A percentile compares a stretch with the other conserved stretches of the same genome.
Conservation (phyloP, 1,140 invertebrate genomes). For the Drosophila seguyi region DNA sequence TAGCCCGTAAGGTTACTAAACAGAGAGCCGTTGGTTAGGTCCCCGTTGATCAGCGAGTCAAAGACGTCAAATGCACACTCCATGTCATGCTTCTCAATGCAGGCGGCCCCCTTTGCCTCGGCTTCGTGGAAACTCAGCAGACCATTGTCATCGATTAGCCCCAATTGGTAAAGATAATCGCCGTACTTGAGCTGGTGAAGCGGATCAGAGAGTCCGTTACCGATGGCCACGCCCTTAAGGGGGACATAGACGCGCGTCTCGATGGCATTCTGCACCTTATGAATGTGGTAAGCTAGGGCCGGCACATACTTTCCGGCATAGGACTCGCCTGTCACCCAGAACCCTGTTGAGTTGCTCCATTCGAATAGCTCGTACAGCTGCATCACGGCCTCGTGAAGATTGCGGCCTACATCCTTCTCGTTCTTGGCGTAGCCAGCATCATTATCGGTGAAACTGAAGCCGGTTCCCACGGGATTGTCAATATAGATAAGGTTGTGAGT, state of each 20-base stretch:
- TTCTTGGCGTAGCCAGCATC: constrained; percentile 88
- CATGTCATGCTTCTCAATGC: constrained; percentile 88
- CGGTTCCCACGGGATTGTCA: constrained; percentile 94
- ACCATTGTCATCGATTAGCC: constrained; percentile 90
- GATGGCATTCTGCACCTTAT: constrained; percentile 86
- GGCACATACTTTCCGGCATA: constrained; percentile 95
- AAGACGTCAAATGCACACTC: constrained; percentile 89
- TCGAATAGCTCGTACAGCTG: constrained; percentile 92
- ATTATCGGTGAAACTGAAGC: constrained; percentile 90
- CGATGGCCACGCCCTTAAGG: constrained; percentile 92
- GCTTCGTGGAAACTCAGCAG: constrained; percentile 87
- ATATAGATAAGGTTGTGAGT: constrained; percentile 92
- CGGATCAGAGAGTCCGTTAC: constrained; percentile 94
- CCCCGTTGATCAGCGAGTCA: constrained; percentile 90
- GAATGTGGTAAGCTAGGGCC: constrained; percentile 91
- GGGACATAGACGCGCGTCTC: constrained; percentile 86
- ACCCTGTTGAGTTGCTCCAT: constrained; percentile 88
- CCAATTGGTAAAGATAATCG: constrained; percentile 93
- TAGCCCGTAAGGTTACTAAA: constrained; percentile 93
- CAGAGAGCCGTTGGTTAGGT: constrained; percentile 88
- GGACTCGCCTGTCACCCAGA: constrained; percentile 94
- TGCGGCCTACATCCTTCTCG: constrained; percentile 89
- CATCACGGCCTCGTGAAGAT: constrained; percentile 88
- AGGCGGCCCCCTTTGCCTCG: constrained; percentile 87
- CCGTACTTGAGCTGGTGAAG: constrained; percentile 92